phyloP scores from a whole-genome alignment of 2,113 vertebrate genomes.

The Cyprinodon variegatus region DNA sequence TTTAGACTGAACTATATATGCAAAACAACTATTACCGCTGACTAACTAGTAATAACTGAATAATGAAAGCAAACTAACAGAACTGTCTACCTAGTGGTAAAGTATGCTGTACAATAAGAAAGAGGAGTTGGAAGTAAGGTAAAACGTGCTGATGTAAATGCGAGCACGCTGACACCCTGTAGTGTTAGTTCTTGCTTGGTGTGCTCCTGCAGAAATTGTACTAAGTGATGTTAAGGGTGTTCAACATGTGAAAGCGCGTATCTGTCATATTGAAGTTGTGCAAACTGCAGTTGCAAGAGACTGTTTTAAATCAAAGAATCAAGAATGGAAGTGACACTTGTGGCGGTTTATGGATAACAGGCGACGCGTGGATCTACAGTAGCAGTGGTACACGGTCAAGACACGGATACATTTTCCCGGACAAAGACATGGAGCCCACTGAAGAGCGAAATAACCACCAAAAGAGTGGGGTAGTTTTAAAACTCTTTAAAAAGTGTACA shows the following conservation, averaged over 20 bases:
- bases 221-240: conserved; percentile 12
- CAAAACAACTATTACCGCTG: background rate
- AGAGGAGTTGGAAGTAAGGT: background rate
- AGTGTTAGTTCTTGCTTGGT: background rate
- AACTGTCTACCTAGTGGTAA: too few species aligned
- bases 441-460: background rate
- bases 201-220: too few species aligned
- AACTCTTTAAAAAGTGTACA: background rate
- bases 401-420: background rate
- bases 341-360: background rate
- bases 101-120: background rate
- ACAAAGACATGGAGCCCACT: background rate
- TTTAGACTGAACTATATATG: background rate
- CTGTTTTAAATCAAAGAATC: background rate
- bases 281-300: background rate
- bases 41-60: background rate
- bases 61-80: background rate
- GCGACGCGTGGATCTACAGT: too few species aligned
- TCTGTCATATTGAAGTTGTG: background rate
- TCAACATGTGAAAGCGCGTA: too few species aligned
- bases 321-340: background rate
- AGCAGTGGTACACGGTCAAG: background rate
- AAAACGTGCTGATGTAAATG: background rate
- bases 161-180: background rate
- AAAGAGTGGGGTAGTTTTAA: background rate